phyloP scores from a whole-genome alignment of 2,113 vertebrate genomes.

The Psammodynastes pulverulentus region DNA sequence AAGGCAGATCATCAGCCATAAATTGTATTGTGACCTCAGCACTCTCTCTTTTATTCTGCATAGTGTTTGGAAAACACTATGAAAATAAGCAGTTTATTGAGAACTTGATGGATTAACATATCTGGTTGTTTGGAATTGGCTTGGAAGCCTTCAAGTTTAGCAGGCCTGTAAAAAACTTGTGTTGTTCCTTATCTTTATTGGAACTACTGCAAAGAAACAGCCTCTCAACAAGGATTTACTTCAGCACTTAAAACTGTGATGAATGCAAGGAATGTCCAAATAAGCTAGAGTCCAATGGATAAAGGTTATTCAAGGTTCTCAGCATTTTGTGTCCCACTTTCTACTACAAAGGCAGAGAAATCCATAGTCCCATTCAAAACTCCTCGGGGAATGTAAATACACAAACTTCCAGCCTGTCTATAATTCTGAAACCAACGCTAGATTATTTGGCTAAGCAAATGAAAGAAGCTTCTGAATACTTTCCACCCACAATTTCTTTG shows the following conservation, averaged over 20 bases:
- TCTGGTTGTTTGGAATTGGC: neutral
- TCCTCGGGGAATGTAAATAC: neutral
- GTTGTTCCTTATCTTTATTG: conserved; percentile 1
- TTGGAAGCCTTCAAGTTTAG: neutral
- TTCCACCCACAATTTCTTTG: neutral
- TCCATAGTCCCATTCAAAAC: neutral
- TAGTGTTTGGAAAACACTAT: neutral
- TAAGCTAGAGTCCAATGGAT: neutral
- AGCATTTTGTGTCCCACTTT: neutral
- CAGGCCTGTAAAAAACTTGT: neutral
- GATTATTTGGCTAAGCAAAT: neutral
- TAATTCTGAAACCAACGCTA: neutral
- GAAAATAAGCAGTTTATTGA: neutral
- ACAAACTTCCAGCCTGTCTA: neutral
- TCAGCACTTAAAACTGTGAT: conserved; percentile 3
- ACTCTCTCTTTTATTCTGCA: neutral
- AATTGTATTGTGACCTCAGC: neutral
- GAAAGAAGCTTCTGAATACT: neutral
- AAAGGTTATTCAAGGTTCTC: conserved; percentile 11
- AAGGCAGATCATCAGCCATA: neutral
- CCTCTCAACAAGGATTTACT: neutral
- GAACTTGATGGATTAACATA: neutral
- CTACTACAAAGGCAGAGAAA: neutral
- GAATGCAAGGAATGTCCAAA: conserved; percentile 10
- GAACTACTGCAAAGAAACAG: neutral